Conservation (phyloP, 2,797 vertebrate genomes). For the Natrix natrix region DNA sequence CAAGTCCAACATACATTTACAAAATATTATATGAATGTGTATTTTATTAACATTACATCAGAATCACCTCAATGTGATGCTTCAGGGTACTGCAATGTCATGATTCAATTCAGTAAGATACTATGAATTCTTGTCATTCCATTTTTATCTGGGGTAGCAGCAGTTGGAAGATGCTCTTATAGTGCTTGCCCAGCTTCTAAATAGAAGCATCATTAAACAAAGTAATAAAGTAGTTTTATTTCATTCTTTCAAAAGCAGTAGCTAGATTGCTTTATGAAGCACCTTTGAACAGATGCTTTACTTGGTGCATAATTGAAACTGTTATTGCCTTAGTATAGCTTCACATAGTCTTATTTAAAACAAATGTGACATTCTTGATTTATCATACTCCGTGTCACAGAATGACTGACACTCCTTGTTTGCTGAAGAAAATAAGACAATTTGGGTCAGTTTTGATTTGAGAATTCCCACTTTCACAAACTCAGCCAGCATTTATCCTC, state of each 20-base stretch:
- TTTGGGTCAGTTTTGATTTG: slow-evolving; percentile 24
- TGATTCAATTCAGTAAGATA: neutral
- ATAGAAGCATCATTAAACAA: neutral
- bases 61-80: neutral
- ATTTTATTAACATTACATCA: neutral
- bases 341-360: neutral
- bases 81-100: neutral
- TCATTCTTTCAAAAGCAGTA: neutral
- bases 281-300: neutral
- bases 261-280: neutral
- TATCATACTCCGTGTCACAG: neutral
- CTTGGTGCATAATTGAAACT: neutral
- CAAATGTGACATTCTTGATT: slow-evolving; percentile 13
- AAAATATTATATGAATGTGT: neutral
- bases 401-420: neutral
- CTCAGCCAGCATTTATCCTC: neutral
- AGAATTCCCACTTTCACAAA: slow-evolving; percentile 18
- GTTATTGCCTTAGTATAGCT: neutral
- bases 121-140: neutral
- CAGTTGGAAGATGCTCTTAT: neutral
- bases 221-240: neutral
- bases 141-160: neutral
- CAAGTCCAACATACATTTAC: neutral
- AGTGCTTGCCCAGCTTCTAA: neutral
- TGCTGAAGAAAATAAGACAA: neutral